Percentiles rank a stretch among this genome's conserved stretches.
These are phyloP conservation scores for Ennomos fuscantarius DNA, from an alignment of 2,888 invertebrate species.

Conservation along the genomic window DNA sequence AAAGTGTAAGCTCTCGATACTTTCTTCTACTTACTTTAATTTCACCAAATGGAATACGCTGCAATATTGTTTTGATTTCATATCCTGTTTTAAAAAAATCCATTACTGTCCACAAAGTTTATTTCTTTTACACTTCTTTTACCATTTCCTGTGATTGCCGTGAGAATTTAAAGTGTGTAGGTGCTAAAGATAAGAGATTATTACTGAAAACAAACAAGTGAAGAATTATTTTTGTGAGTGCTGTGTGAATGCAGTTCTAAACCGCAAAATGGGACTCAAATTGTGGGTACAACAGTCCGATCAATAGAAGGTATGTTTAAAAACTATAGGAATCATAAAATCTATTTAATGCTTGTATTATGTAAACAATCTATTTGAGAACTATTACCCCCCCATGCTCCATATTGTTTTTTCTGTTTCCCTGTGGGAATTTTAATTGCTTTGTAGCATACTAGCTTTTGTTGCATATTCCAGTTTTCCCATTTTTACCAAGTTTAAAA, in stretches of 20 bases:
- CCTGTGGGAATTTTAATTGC: too few species aligned
- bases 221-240: neutral
- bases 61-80: constrained; percentile 54
- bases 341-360: neutral
- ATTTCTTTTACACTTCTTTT: constrained; percentile 40
- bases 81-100: constrained; percentile 56
- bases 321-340: neutral
- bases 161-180: constrained; percentile 22
- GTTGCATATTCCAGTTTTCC: too few species aligned
- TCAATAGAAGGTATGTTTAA: constrained; percentile 17
- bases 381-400: neutral
- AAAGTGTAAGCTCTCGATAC: neutral
- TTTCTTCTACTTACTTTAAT: neutral
- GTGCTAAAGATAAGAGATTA: neutral
- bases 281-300: constrained; percentile 7
- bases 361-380: constrained; percentile 16
- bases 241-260: neutral
- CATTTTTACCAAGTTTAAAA: too few species aligned
- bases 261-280: constrained; percentile 12
- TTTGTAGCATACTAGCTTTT: too few species aligned
- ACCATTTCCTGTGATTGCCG: constrained; percentile 43
- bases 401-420: too few species aligned
- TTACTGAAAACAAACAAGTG: constrained; percentile 6
- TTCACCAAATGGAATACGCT: constrained; percentile 30
- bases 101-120: constrained; percentile 41